These are phyloP conservation scores for Falcunculus frontatus DNA, from an alignment of 2,113 vertebrate genomes.

Conservation along the genomic window DNA sequence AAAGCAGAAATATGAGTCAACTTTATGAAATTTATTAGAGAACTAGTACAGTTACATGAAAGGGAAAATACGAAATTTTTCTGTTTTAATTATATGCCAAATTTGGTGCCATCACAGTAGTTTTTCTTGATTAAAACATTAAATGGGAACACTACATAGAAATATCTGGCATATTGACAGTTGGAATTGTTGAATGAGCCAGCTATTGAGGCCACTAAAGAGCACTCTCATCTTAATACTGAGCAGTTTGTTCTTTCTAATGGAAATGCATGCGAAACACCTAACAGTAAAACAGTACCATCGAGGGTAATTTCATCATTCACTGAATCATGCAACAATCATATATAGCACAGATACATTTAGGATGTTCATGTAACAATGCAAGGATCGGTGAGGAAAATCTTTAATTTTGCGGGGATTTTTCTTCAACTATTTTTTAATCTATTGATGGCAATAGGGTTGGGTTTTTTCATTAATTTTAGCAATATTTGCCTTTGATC, in stretches of 20 bases:
- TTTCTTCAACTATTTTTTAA: background rate
- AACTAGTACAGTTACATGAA: slow-evolving; percentile 50
- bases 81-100: slow-evolving; percentile 57
- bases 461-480: background rate
- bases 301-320: background rate
- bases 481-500: background rate
- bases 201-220: slow-evolving; percentile 23
- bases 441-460: background rate
- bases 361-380: background rate
- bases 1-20: slow-evolving; percentile 48
- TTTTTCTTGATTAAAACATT: slow-evolving; percentile 60
- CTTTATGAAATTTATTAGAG: slow-evolving; percentile 64
- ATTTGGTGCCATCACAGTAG: slow-evolving; percentile 45
- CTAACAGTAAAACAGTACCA: background rate
- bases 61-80: slow-evolving; percentile 45
- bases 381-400: background rate
- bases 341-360: background rate
- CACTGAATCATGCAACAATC: background rate
- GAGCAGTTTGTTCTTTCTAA: slow-evolving; percentile 26
- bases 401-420: background rate
- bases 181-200: slow-evolving; percentile 38
- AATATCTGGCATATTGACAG: slow-evolving; percentile 55
- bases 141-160: slow-evolving; percentile 30
- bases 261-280: background rate
- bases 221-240: slow-evolving; percentile 15